Evolutionary conservation across 2,113 vertebrate genomes (phyloP), one percentile per base, ranked within the genome.

Genomic region (Etheostoma spectabile): DNA sequence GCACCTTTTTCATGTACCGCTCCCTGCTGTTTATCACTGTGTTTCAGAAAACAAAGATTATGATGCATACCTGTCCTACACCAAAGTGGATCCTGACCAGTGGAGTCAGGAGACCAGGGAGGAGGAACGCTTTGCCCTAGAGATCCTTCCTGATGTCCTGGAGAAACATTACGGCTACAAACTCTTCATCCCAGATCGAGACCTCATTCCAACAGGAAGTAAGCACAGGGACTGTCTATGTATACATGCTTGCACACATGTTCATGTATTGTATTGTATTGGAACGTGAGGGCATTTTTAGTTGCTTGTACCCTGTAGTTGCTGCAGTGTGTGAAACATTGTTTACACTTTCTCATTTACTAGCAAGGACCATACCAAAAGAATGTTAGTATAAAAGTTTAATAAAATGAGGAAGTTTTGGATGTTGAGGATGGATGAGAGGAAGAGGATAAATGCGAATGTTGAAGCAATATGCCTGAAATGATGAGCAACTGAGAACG

Each of bases 161-260:
- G 98, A 99, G 95, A 99, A 99, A 89, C 98, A 99, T 88, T 99
- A 99, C 76, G 98, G 98, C 75, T 99, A 99, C 92, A 99, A 99
- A 79, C 93, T 99, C 91, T 99, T 99, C 91, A 99, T 99, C 91
- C 98, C 98, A 63, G 98, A 99, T 74, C 96, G 98, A 93, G 98
- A 99, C 94, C 96, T 99, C 92, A 99, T 99, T 90, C 98, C 98
- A 86, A 98, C 98, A 86, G 98, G 98, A 97, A 99, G 98, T 99
- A 97, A 96, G 98, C 95, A 13, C 60, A 22, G 33, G 51, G 56
- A 59, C 48, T 68, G 19, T 38, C 14, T 61, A n/a, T 53, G 22
- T 33, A 11, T 12, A 64, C 8, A 18, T 30, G 42, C 62, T 24
- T 61, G 49, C 79, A 52, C 21, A 52, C 7, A 2, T 64, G 22